These are phyloP conservation scores for Lethenteron reissneri DNA, from an alignment of 2,113 vertebrate genomes.

Conservation along the genomic window DNA sequence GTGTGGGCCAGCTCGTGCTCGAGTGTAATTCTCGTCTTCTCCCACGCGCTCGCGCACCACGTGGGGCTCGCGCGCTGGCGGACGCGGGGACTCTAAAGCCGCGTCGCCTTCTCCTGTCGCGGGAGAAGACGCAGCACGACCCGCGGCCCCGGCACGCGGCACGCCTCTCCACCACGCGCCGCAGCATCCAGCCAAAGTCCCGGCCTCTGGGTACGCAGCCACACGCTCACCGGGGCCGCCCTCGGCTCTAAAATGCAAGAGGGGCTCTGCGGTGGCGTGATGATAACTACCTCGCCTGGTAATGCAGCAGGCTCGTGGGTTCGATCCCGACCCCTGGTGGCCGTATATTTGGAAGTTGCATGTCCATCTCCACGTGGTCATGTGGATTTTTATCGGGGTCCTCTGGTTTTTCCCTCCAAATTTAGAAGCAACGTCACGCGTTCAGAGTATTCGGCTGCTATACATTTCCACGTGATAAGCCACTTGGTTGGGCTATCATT, in stretches of 20 bases:
- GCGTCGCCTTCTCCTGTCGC: slow-evolving; percentile 68
- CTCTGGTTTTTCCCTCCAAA: no score
- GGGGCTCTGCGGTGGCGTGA: not conserved
- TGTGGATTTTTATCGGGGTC: no score
- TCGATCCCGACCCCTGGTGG: not conserved
- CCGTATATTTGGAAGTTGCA: not conserved
- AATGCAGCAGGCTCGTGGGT: not conserved
- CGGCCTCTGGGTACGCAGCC: slow-evolving; percentile 42
- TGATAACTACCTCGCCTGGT: not conserved
- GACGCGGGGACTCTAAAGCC: slow-evolving; percentile 24
- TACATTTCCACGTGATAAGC: no score
- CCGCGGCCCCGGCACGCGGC: slow-evolving; percentile 46
- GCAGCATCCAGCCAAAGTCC: slow-evolving; percentile 79
- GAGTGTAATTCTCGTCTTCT: no score
- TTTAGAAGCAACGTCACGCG: no score
- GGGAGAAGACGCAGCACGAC: slow-evolving; percentile 59
- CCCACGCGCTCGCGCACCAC: no score
- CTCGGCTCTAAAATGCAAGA: not conserved
- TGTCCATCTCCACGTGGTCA: no score
- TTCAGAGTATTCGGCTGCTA: no score
- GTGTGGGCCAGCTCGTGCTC: no score
- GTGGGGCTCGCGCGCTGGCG: no score
- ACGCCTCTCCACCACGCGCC: slow-evolving; percentile 70
- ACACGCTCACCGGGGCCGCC: rapidly evolving
- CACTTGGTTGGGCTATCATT: no score